phyloP scores from a whole-genome alignment of 2,113 vertebrate species.

The Bufo bufo region DNA sequence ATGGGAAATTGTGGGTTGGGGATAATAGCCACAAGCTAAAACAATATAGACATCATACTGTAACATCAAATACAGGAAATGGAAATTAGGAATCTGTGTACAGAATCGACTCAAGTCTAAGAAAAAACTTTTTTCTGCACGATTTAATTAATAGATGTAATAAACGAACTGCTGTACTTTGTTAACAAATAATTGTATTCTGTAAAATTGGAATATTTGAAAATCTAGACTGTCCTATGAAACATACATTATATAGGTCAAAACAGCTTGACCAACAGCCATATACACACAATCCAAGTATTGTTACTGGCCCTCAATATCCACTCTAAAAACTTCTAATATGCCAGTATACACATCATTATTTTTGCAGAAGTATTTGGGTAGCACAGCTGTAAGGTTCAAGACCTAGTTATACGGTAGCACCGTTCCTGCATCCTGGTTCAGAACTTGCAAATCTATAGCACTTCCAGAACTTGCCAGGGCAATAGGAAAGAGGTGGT shows the following conservation, averaged over 20 bases:
- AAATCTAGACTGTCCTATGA: background rate
- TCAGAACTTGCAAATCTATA: background rate
- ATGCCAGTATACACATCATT: no score
- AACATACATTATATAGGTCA: background rate
- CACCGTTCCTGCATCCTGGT: background rate
- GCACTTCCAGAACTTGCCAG: background rate
- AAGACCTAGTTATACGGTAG: background rate
- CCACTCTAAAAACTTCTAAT: background rate
- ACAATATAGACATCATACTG: background rate
- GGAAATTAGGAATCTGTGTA: no score
- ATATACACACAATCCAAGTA: background rate
- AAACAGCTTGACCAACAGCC: background rate
- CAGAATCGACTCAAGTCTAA: no score
- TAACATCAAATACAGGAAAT: background rate
- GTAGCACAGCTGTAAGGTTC: background rate
- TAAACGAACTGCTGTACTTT: background rate
- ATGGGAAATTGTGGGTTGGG: background rate
- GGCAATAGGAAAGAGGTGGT: background rate
- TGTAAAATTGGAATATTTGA: background rate
- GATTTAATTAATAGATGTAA: background rate
- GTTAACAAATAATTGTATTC: background rate
- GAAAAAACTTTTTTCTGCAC: no score
- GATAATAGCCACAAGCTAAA: background rate
- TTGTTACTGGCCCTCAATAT: background rate
- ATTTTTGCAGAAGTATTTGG: background rate